Percentiles rank a stretch among this genome's conserved stretches.
phyloP scores from a whole-genome alignment of 2,888 invertebrate genomes.

The Eupelmus urozonus region DNA sequence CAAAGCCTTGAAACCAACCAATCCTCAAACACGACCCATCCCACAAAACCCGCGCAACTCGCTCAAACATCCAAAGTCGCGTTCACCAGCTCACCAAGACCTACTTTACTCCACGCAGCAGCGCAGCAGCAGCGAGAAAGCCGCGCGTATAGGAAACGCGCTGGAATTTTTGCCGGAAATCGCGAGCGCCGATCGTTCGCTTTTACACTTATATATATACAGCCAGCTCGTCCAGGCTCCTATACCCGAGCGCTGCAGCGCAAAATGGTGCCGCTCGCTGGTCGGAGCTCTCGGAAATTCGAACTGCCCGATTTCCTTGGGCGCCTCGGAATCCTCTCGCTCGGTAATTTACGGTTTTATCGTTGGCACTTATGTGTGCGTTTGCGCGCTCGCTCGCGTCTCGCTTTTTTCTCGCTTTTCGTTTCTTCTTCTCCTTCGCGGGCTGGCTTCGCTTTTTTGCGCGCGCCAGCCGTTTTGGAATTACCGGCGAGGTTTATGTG shows the following conservation, averaged over 20 bases:
- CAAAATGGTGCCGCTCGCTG: background rate
- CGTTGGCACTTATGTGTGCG: constrained; percentile 33
- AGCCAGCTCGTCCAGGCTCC: background rate
- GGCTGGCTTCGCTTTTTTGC: background rate
- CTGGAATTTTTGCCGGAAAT: constrained; percentile 48
- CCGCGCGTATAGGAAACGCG: constrained; percentile 21
- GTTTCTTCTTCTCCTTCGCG: background rate
- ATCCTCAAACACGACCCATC: too few relatives aligned
- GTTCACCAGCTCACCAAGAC: too few relatives aligned
- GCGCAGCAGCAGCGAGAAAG: constrained; percentile 34
- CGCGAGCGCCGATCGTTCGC: constrained; percentile 7
- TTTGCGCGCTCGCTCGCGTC: background rate
- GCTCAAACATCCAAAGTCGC: too few relatives aligned
- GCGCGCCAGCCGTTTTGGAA: constrained; percentile 6
- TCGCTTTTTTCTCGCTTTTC: background rate
- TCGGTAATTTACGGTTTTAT: constrained; percentile 41
- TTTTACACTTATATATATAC: constrained; percentile 10
- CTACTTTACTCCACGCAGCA: too few relatives aligned
- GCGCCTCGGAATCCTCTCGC: background rate
- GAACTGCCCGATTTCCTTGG: constrained; percentile 23
- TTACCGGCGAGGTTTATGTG: constrained; percentile 24
- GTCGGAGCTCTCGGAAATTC: constrained; percentile 29
- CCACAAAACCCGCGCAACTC: too few relatives aligned
- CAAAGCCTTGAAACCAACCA: too few relatives aligned
- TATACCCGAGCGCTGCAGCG: background rate